Evolutionary conservation across 2,113 vertebrate species (phyloP).

Genomic region (Antigone vipio): DNA sequence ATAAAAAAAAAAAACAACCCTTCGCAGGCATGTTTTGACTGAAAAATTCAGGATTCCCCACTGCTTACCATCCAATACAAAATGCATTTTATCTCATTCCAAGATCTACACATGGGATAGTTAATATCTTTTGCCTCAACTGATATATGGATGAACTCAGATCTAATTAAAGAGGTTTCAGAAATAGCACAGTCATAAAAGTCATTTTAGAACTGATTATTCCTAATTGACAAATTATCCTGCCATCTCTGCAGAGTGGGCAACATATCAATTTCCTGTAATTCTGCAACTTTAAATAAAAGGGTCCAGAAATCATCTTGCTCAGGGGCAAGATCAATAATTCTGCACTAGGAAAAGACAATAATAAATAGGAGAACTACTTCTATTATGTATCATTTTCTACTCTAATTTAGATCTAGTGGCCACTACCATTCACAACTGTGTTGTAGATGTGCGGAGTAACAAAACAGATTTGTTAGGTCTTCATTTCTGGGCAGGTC

Average conservation of each 20-base stretch:
- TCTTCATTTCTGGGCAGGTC: neutral
- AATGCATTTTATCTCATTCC: neutral
- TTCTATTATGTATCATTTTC: neutral
- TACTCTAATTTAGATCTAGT: neutral
- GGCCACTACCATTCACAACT: neutral
- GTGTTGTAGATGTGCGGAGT: neutral
- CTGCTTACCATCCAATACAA: neutral
- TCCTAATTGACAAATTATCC: conserved; percentile 69
- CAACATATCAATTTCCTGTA: conserved; percentile 59
- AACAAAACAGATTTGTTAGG: neutral
- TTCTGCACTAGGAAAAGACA: neutral
- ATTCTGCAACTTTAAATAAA: conserved; percentile 51
- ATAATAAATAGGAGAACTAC: neutral
- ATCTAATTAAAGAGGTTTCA: conserved; percentile 64
- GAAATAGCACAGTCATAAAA: conserved; percentile 62
- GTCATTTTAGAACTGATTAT: conserved; percentile 49
- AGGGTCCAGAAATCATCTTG: conserved; percentile 16
- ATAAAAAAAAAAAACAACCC: neutral
- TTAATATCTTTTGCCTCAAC: conserved; percentile 49
- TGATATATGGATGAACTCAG: conserved; percentile 35
- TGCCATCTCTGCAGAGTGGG: conserved; percentile 38
- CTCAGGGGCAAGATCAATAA: conserved; percentile 35
- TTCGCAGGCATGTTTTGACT: neutral
- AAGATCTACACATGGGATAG: neutral
- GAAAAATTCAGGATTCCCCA: neutral